Evolutionary conservation across 2,888 invertebrate species (phyloP).

Genomic region (Hemithea aestivaria): DNA sequence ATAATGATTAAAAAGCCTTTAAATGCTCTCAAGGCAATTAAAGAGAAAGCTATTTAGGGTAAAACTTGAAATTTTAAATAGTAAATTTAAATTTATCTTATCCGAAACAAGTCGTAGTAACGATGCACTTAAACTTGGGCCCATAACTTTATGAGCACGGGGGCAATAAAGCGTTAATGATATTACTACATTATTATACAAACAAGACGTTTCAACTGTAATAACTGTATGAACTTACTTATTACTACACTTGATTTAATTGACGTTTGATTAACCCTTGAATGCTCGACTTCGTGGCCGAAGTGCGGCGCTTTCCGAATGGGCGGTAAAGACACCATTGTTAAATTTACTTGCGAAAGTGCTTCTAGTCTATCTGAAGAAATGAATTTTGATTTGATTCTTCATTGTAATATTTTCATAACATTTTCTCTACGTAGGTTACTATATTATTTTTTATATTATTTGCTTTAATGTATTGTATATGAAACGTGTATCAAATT

Average conservation of each 20-base stretch:
- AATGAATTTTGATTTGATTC: too few species aligned
- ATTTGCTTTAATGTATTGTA: too few species aligned
- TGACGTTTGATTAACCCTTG: conserved; percentile 27
- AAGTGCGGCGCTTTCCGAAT: too few species aligned
- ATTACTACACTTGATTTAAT: conserved; percentile 24
- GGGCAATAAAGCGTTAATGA: conserved; percentile 43
- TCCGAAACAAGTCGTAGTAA: conserved; percentile 42
- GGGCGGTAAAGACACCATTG: too few species aligned
- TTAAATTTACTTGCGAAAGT: too few species aligned
- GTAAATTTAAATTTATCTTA: conserved; percentile 55
- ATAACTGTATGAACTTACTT: conserved; percentile 23
- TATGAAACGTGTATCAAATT: too few species aligned
- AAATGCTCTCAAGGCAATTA: conserved; percentile 59
- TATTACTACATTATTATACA: conserved; percentile 46
- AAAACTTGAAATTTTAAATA: conserved; percentile 35
- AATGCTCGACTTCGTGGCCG: too few species aligned
- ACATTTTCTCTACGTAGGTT: too few species aligned
- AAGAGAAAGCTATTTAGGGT: conserved; percentile 48
- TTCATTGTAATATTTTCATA: too few species aligned
- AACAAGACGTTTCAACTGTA: conserved; percentile 37
- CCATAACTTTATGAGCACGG: conserved; percentile 47
- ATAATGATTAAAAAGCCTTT: conserved; percentile 47
- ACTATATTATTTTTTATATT: too few species aligned
- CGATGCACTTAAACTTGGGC: conserved; percentile 44
- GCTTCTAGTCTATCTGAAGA: too few species aligned